Conservation (phyloP, 1,140 invertebrate species). For the Microplitis demolitor region DNA sequence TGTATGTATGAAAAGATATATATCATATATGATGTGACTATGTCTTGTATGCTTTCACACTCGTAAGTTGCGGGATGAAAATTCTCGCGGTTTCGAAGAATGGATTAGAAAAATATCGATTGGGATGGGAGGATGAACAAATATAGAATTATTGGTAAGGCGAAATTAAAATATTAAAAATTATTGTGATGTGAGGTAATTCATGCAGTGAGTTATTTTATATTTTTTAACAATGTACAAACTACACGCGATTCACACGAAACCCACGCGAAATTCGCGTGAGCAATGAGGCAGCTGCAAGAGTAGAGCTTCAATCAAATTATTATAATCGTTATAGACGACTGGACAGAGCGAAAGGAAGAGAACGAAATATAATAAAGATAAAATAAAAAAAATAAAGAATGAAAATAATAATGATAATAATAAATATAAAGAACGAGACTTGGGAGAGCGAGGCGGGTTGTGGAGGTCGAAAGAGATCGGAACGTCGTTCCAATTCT, state of each 20-base stretch:
- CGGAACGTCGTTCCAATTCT: conserved; percentile 27
- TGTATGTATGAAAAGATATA: background rate
- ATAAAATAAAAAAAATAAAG: background rate
- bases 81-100: too few relatives aligned
- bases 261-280: conserved; percentile 16
- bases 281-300: conserved; percentile 9
- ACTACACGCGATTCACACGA: conserved; percentile 17
- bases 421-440: too few relatives aligned
- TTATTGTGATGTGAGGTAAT: background rate
- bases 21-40: too few relatives aligned
- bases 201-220: background rate
- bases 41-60: too few relatives aligned
- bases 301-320: conserved; percentile 17
- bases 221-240: background rate
- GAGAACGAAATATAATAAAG: background rate
- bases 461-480: conserved; percentile 13
- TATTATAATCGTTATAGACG: conserved; percentile 19
- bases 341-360: conserved; percentile 7
- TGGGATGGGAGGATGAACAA: too few relatives aligned
- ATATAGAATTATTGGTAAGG: too few relatives aligned
- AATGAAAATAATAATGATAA: conserved; percentile 8
- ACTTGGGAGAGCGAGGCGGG: too few relatives aligned
- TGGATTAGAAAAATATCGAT: too few relatives aligned
- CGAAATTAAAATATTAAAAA: too few relatives aligned
- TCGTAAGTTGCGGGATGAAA: too few relatives aligned